These are phyloP conservation scores for Misgurnus mizolepis DNA, from an alignment of 2,113 vertebrate genomes.

Conservation along the genomic window DNA sequence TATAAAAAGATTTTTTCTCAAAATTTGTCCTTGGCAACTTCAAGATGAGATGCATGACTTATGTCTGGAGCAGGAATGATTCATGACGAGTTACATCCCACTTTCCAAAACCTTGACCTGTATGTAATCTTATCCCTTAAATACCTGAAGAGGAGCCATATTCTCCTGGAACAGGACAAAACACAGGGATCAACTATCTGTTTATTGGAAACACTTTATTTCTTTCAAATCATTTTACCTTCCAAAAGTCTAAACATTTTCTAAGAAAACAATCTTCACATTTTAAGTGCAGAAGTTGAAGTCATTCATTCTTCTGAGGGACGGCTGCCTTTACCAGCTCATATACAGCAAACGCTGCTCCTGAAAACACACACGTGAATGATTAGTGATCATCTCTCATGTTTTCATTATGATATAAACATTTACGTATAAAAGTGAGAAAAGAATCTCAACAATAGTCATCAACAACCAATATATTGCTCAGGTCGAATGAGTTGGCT, in stretches of 20 bases:
- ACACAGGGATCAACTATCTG: background rate
- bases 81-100: too few species aligned
- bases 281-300: background rate
- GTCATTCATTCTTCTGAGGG: slow-evolving; percentile 24
- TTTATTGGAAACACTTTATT: background rate
- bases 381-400: background rate
- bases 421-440: too few species aligned
- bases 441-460: too few species aligned
- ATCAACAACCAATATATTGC: too few species aligned
- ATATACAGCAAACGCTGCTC: slow-evolving; percentile 8
- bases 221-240: background rate
- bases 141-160: background rate
- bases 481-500: too few species aligned
- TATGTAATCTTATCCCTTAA: background rate
- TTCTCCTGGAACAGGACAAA: background rate
- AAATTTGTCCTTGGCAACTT: too few species aligned
- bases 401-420: too few species aligned
- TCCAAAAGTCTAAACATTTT: background rate
- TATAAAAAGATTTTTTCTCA: too few species aligned
- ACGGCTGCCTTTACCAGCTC: slow-evolving; percentile 12
- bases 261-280: background rate
- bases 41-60: too few species aligned
- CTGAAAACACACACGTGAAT: background rate
- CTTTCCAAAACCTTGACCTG: background rate
- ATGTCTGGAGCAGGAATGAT: too few species aligned